A percentile compares a stretch with the other conserved stretches of the same genome.
Evolutionary conservation across 37 sponge, comb jelly and placozoan species (phyloP).

Genomic region (Spongia lamella): DNA sequence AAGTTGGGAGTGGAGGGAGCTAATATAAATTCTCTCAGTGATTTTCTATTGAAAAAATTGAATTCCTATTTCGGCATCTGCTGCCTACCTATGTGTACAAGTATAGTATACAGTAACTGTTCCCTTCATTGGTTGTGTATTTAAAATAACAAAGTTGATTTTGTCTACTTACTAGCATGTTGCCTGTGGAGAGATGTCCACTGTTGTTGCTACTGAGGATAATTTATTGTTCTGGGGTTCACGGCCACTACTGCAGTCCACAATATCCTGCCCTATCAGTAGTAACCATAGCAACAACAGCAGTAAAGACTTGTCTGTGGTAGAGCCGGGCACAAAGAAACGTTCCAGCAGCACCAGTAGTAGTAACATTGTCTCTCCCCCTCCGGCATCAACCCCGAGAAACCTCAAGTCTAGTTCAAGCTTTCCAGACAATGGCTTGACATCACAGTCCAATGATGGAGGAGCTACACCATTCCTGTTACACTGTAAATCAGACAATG

Average conservation of each 20-base stretch:
- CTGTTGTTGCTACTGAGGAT: slow-evolving; percentile 75
- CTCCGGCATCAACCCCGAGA: no score
- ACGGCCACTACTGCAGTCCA: slow-evolving; percentile 59
- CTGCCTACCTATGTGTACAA: neutral
- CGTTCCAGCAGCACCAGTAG: neutral
- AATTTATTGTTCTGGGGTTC: slow-evolving; percentile 86
- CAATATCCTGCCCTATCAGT: no score
- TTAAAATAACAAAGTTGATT: neutral
- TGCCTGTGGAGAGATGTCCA: slow-evolving; percentile 75
- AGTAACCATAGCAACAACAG: neutral
- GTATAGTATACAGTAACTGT: slow-evolving; percentile 4
- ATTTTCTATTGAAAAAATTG: slow-evolving; percentile 6
- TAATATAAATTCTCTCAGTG: no score
- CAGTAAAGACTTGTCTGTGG: no score
- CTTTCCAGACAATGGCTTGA: no score
- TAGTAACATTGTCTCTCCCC: slow-evolving; percentile 6
- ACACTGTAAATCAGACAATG: no score
- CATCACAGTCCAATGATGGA: no score
- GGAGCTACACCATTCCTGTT: no score
- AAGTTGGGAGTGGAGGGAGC: no score
- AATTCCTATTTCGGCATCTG: neutral
- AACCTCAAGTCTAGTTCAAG: no score
- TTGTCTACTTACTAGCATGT: slow-evolving; percentile 50
- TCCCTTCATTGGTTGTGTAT: neutral
- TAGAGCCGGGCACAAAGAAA: neutral